Base-by-base conservation (phyloP, 1,140 invertebrate species). In the Phymorhynchus buccinoides region DNA sequence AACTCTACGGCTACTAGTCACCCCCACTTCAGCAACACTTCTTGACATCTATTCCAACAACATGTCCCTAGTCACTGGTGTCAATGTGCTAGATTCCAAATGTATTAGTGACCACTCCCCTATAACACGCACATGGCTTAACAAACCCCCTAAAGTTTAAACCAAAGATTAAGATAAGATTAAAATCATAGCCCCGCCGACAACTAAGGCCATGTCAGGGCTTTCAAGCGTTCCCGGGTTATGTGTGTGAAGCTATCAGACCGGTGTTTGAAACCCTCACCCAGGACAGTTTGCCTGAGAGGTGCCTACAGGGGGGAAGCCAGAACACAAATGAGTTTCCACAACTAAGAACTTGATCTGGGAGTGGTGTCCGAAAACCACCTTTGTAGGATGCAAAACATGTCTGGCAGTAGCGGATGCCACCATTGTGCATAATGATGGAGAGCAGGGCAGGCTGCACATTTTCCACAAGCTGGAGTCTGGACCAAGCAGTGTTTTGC, bases 291-390 rank as follows among this genome's bases (percentile, higher is more conserved):
- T 52, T 83, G 35, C 41, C 83, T 18, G 14, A 83, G 32, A 86
- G 82, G 32, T 86, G 85, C 75, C 32, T 75, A 22, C 85, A 86
- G 42, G 84, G 84, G 16, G 84, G 84, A 30, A 85, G 77, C 14
- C 84, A 85, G 32, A 85, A 85, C 80, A 75, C 79, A 6, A 71
- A 73, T 42, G 39, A 52, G 39, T 16, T 44, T 52, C 9, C 77
- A 79, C 41, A 42, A 79, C n/a, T 27, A n/a, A n/a, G n/a, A n/a
- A n/a, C n/a, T n/a, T 1, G 56, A 79, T 52, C 6, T 52, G 48
- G 41, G 77, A 79, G 41, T n/a, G 77, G 27, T 79, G 77, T 27
- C 77, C 77, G 0, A 79, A 79, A 79, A 79, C 77, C 6, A 79
- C 77, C 7, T 79, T 3, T 37, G 77, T 79, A 3, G 39, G 77